Evolutionary conservation across 2,797 vertebrate species (phyloP).

Genomic region (Notolabrus celidotus): DNA sequence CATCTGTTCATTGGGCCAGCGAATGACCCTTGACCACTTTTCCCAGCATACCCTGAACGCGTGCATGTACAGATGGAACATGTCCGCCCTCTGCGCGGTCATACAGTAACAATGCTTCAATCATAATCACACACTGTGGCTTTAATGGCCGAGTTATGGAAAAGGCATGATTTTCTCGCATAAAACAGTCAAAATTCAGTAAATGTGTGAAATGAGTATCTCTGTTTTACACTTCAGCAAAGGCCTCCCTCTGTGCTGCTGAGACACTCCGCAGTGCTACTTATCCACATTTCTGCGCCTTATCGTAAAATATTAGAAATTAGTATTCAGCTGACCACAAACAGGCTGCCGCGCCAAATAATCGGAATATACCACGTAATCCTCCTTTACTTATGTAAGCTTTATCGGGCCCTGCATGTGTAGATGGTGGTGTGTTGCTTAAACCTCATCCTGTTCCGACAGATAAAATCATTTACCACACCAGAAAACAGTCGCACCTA

Average conservation of each 20-base stretch:
- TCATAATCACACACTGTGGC: slow-evolving; percentile 50
- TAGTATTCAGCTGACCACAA: slow-evolving; percentile 68
- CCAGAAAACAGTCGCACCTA: slow-evolving; percentile 67
- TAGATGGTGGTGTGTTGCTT: slow-evolving; percentile 66
- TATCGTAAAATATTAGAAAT: slow-evolving; percentile 65
- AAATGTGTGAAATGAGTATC: slow-evolving; percentile 38
- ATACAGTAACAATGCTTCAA: slow-evolving; percentile 65
- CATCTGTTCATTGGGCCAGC: slow-evolving; percentile 81
- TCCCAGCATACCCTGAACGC: slow-evolving; percentile 71
- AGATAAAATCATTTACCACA: slow-evolving; percentile 76
- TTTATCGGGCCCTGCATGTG: slow-evolving; percentile 33
- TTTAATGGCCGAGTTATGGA: slow-evolving; percentile 31
- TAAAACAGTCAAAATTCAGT: slow-evolving; percentile 2
- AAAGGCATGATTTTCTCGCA: not conserved
- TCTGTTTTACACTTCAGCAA: slow-evolving; percentile 20
- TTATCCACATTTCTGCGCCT: slow-evolving; percentile 47
- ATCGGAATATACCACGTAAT: slow-evolving; percentile 66
- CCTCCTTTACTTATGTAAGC: slow-evolving; percentile 71
- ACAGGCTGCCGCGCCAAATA: slow-evolving; percentile 60
- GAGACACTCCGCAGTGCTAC: slow-evolving; percentile 16
- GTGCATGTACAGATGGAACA: slow-evolving; percentile 72
- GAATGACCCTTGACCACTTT: slow-evolving; percentile 75
- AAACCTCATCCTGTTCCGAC: slow-evolving; percentile 71
- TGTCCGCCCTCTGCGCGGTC: slow-evolving; percentile 57
- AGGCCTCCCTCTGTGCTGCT: slow-evolving; percentile 12